Base-by-base conservation (phyloP, 2,888 invertebrate genomes). In the Apamea anceps region DNA sequence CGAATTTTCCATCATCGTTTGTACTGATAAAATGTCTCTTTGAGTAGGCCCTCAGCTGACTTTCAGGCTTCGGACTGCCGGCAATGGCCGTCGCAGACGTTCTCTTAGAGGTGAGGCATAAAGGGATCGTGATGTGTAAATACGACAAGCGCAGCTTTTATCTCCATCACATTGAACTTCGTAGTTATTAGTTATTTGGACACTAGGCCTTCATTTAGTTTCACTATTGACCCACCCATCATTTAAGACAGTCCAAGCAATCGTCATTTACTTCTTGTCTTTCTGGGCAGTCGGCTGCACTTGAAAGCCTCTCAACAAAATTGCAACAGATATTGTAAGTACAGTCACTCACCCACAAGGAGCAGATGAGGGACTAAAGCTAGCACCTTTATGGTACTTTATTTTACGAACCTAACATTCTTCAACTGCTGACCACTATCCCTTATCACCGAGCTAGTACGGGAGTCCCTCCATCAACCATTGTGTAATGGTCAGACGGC, bases 401-500 rank as follows among this genome's bases (percentile, higher is more conserved):
- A 77, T 84, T 85, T 85, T 75, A 80, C 66, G 48, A 57, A 75
- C 48, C 77, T 79, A 57, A 63, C 77, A 87, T 89, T 83, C 79
- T 85, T 80, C 74, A 72, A 76, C 66, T 71, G 62, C 48, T 81
- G 75, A 74, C 83, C 81, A 82, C 81, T 88, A 82, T 81, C 60
- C 73, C 82, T 95, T 96, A 95, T 95, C 94, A 87, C 81, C 80
- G 79, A 89, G 88, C 88, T 91, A 93, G 91, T 93, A 95, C 96
- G 91, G 96, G 94, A 96, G 96, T 95, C 94, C 87, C 89, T 91
- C 92, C 92, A 93, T 93, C 93, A 91, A 92, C 89, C 90, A 87
- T 90, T 88, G 90, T 88, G 90, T 82, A 89, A 89, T 89, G 89
- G 89, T 85, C 91, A 90, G 90, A 91, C 92, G 77, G 90, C 91